These are phyloP conservation scores for Sebastes paucispinis DNA, from an alignment of 2,797 vertebrate genomes.

Conservation along the genomic window DNA sequence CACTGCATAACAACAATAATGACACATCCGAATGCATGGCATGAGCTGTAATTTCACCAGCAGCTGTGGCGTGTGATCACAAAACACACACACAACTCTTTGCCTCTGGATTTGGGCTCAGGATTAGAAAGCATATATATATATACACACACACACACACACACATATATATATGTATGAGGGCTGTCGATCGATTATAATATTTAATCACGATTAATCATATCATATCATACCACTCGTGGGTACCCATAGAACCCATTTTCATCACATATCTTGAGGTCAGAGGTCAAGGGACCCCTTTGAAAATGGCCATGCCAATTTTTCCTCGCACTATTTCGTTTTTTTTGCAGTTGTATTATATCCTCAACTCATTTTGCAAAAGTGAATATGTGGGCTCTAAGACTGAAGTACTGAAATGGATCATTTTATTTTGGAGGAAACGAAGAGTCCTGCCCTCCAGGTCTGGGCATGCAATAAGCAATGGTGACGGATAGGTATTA, in stretches of 20 bases:
- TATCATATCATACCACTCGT: no score
- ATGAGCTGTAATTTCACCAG: slow-evolving; percentile 43
- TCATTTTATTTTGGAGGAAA: slow-evolving; percentile 55
- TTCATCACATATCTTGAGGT: no score
- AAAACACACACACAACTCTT: slow-evolving; percentile 2
- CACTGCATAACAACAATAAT: slow-evolving; percentile 52
- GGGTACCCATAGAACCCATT: no score
- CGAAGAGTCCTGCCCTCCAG: slow-evolving; percentile 51
- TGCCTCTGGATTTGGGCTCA: slow-evolving; percentile 1
- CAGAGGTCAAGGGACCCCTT: no score
- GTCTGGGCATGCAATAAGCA: slow-evolving; percentile 70
- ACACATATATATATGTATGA: no score
- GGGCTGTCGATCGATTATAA: no score
- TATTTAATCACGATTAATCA: no score
- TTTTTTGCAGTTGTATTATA: background rate
- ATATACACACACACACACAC: no score
- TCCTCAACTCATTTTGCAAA: background rate
- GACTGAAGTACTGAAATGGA: slow-evolving; percentile 8
- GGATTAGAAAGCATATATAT: slow-evolving; percentile 1
- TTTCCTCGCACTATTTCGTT: no score
- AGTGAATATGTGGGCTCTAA: background rate
- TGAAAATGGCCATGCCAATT: no score
- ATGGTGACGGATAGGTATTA: slow-evolving; percentile 74
- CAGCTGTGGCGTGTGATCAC: background rate
- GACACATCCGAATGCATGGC: slow-evolving; percentile 7